Percentiles rank a stretch among this genome's conserved stretches.
Conservation (phyloP, 2,888 invertebrate genomes). For the Eucera pruinosa region DNA sequence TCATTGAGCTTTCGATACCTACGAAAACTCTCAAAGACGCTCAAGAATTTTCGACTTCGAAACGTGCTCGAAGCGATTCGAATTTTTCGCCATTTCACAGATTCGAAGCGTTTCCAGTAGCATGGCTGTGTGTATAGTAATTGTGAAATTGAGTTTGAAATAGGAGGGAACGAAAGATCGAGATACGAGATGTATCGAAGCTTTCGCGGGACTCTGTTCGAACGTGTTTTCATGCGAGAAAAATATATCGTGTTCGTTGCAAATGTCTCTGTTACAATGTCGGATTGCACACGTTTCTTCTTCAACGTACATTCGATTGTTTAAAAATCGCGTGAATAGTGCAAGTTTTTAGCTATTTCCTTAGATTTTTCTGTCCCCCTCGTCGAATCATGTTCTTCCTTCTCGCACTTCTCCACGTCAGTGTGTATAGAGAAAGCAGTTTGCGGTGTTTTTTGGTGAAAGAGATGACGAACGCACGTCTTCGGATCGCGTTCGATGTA, state of each 20-base stretch:
- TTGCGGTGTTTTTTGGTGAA: constrained; percentile 12
- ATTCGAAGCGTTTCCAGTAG: too few species aligned
- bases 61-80: too few species aligned
- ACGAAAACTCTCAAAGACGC: too few species aligned
- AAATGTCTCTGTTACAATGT: constrained; percentile 15
- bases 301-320: constrained; percentile 23
- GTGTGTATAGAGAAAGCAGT: constrained; percentile 29
- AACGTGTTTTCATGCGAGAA: neutral
- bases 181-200: too few species aligned
- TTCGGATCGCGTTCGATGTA: constrained; percentile 6
- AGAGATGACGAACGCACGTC: neutral
- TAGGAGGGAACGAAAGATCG: too few species aligned
- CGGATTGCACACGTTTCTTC: constrained; percentile 45
- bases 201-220: too few species aligned
- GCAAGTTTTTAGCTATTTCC: constrained; percentile 11
- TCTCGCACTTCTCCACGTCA: constrained; percentile 52
- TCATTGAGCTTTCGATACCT: too few species aligned
- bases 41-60: too few species aligned
- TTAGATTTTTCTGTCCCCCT: constrained; percentile 29
- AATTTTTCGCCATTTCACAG: too few species aligned
- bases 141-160: too few species aligned
- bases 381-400: constrained; percentile 67
- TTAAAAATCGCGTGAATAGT: constrained; percentile 13
- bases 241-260: constrained; percentile 12
- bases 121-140: too few species aligned